Evolutionary conservation across 2,888 invertebrate species (phyloP).

Genomic region (Gymnosoma rotundatum): DNA sequence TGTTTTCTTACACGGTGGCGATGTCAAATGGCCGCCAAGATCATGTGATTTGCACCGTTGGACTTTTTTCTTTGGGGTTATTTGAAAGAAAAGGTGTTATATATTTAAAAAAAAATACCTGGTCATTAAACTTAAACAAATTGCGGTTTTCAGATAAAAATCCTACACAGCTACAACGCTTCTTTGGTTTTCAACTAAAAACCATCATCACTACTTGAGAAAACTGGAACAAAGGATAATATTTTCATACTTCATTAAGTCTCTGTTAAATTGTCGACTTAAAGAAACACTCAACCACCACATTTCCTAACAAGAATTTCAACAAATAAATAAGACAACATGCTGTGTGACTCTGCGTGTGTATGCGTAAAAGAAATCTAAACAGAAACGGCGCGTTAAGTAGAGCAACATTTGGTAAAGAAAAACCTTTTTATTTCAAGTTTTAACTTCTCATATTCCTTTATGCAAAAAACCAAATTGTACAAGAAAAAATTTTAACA

Average conservation of each 20-base stretch:
- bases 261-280: constrained; percentile 56
- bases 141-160: constrained; percentile 51
- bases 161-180: background rate
- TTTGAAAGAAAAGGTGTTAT: too few relatives aligned
- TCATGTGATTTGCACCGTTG: too few relatives aligned
- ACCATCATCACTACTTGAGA: background rate
- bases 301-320: constrained; percentile 7
- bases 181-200: background rate
- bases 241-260: constrained; percentile 21
- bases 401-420: too few relatives aligned
- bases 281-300: constrained; percentile 53
- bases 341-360: background rate
- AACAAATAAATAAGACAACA: background rate
- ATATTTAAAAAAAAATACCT: constrained; percentile 42
- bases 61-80: too few relatives aligned
- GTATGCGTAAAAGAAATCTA: too few relatives aligned
- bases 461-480: too few relatives aligned
- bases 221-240: constrained; percentile 9
- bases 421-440: too few relatives aligned
- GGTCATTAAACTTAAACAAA: constrained; percentile 64
- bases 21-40: too few relatives aligned
- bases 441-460: too few relatives aligned
- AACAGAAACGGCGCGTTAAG: too few relatives aligned
- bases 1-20: too few relatives aligned
- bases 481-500: too few relatives aligned